A percentile compares a stretch with the other conserved stretches of the same genome.
Evolutionary conservation across 2,797 vertebrate genomes (phyloP).

Genomic region (Dermochelys coriacea): DNA sequence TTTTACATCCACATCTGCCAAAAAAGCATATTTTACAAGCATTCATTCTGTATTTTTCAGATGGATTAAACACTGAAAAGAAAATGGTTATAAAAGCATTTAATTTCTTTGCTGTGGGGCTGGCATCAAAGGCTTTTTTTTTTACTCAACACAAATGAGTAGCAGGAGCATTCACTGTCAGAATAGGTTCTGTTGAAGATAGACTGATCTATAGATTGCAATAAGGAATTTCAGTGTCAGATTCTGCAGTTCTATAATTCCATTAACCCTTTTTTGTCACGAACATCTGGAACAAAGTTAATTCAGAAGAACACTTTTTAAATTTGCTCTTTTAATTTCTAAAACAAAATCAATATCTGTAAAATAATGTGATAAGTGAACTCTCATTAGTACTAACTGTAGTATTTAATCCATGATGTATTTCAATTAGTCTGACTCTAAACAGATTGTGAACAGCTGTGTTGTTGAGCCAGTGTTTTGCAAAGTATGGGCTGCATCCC

Average conservation of each 20-base stretch:
- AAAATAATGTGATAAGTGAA: too few species aligned
- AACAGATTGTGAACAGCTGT: too few species aligned
- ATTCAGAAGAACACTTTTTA: too few species aligned
- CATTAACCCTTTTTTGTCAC: background rate
- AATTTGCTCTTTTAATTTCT: too few species aligned
- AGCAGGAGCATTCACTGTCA: background rate
- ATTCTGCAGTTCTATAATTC: background rate
- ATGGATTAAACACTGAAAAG: background rate
- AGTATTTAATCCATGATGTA: too few species aligned
- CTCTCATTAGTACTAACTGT: too few species aligned
- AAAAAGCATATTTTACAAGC: background rate
- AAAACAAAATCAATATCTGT: too few species aligned
- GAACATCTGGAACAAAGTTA: background rate
- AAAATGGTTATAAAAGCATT: background rate
- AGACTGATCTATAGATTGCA: background rate
- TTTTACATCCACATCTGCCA: background rate
- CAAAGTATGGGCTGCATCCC: too few species aligned
- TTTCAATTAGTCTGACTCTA: too few species aligned
- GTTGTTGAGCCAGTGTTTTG: too few species aligned
- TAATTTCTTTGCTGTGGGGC: background rate
- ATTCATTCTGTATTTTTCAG: accelerated
- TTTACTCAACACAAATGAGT: accelerated
- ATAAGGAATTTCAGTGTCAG: background rate
- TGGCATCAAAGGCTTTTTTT: background rate
- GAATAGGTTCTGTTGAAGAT: accelerated